Evolutionary conservation across 2,888 invertebrate genomes (phyloP), one percentile per base, ranked within the genome.

Genomic region (Bellardia pandia): DNA sequence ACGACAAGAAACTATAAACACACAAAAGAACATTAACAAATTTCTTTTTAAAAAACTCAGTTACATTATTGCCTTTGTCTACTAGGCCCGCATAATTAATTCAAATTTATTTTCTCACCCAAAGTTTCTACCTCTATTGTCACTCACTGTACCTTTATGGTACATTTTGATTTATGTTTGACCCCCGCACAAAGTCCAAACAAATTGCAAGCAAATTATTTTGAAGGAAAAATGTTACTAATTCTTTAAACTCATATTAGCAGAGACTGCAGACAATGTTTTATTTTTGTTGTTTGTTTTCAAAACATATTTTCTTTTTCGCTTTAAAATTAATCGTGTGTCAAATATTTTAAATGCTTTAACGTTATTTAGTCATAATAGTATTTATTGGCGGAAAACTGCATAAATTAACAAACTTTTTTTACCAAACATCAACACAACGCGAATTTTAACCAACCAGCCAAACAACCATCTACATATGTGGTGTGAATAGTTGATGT

Each of bases 311-410:
- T 58, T 11, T 37, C 23, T 9, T 23, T 23, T 23, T 64, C 5
- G 33, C 37, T 42, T 76, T n/a, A 23, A 40, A 56, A 42, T 76
- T 53, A 9, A 16, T 23, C 14, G 16, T 40, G 16, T 23, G 23
- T 42, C 16, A 42, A 66, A 30, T 64, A 37, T 74, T 58, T 74
- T n/a, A 58, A 72, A 58, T 14, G 7, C 58, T 58, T 74, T 16
- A 62, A n/a, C 23, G 40, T n/a, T 62, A 37, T 75, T 8, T 45
- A 23, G 16, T 62, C 45, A 42, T 45, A 66, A 66, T 66, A 23
- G 23, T 66, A 23, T 45, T 42, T 1, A 45, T 42, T 23, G 66
- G 2, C 13, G 13, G 16, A 66, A 66, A 66, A 66, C 9, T 23
- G 23, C 53, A 74, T 60, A 56, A 74, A 58, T 33, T 58, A 48